Base-by-base conservation (phyloP, 1,140 invertebrate genomes). In the Tetranychus cinnabarinus region DNA sequence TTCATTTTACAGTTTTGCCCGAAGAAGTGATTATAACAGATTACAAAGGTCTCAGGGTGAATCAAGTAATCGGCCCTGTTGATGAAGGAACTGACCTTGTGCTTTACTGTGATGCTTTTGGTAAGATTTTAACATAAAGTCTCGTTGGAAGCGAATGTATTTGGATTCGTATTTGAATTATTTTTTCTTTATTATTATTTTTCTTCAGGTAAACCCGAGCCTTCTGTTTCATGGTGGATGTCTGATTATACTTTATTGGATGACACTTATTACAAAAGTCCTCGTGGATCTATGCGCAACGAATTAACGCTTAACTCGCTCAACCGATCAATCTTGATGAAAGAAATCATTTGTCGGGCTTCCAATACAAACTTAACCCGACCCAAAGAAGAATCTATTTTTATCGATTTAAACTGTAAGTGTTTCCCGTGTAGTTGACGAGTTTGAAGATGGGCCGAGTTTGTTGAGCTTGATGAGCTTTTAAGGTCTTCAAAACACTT, bases 291-390 rank as follows among this genome's bases (percentile, higher is more conserved):
- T 52, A 66, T 69, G 12, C 77, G 66, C 50, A 68, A 68, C 72
- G 77, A 83, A 62, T 76, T 88, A 52, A 78, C 80, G 56, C 81
- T 86, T 77, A 79, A 79, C 39, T 77, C 79, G n/a, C 77, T 88
- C 58, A 77, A 78, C 36, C 76, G 86, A 50, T 79, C 81, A 15
- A 82, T 88, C 73, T 78, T 88, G 60, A 81, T 84, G 62, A 80
- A 83, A 2, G 81, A 86, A 66, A 85, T 87, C 70, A 86, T 84
- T 46, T 90, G 86, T 70, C 82, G 85, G 70, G 85, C 86, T 15
- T 76, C 80, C 65, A 90, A 90, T 71, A 88, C 85, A 6, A 77
- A 80, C 66, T 78, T 88, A 33, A 81, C 83, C 36, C 80, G 60
- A 52, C 68, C 70, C 1, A 64, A 61, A 59, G 63, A 65, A 34